phyloP scores from a whole-genome alignment of 1,140 invertebrate genomes.

The Neodiprion fabricii region DNA sequence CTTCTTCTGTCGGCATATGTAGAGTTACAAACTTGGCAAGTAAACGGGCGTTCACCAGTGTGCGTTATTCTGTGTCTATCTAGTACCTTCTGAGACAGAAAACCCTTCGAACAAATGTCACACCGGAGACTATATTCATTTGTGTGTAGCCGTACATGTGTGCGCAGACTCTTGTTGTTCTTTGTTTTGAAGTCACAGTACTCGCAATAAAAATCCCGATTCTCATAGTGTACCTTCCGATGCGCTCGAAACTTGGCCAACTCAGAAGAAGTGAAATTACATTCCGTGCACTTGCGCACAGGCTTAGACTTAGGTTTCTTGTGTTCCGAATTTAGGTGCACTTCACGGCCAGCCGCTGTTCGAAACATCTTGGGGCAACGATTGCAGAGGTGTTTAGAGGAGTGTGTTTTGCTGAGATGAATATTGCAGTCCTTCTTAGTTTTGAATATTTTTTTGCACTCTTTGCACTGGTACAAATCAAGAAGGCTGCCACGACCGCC shows the following conservation, averaged over 20 bases:
- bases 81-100: background rate
- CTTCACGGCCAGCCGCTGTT: background rate
- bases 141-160: conserved; percentile 20
- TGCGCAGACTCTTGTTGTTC: conserved; percentile 19
- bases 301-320: conserved; percentile 47
- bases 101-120: conserved; percentile 12
- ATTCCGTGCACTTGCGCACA: conserved; percentile 82
- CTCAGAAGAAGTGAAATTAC: conserved; percentile 64
- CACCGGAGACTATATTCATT: conserved; percentile 23
- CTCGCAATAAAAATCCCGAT: conserved; percentile 16
- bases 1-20: background rate
- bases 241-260: background rate
- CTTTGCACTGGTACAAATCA: conserved; percentile 26
- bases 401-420: background rate
- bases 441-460: background rate
- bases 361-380: background rate
- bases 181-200: conserved; percentile 14
- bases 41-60: conserved; percentile 1
- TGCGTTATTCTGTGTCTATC: conserved; percentile 17
- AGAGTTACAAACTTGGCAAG: background rate
- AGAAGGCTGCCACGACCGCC: conserved; percentile 24
- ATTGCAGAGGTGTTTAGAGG: background rate
- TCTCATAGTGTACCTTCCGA: conserved; percentile 11
- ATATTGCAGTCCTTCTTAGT: background rate
- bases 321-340: background rate